Evolutionary conservation across 2,113 vertebrate species (phyloP).

Genomic region (Pterocles gutturalis): DNA sequence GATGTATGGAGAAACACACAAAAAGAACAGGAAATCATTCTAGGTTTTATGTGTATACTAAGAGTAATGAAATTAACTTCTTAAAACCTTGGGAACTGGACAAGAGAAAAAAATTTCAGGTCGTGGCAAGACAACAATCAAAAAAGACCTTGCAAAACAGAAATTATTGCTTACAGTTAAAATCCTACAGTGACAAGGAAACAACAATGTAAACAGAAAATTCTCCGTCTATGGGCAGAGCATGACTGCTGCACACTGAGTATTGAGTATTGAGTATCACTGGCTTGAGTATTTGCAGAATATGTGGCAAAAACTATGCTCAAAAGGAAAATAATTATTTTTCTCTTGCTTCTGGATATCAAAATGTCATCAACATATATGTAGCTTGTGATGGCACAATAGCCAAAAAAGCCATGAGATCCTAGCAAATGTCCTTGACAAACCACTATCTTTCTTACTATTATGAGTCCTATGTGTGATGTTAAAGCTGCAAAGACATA

Average conservation of each 20-base stretch:
- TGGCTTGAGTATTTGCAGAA: not conserved
- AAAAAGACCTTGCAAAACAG: not conserved
- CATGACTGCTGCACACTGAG: not conserved
- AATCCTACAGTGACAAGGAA: not conserved
- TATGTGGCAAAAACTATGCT: not conserved
- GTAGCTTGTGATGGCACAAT: not conserved
- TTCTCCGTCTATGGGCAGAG: not conserved
- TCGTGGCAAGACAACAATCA: not conserved
- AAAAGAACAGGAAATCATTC: not conserved
- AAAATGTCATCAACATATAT: not conserved
- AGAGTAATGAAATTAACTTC: not conserved
- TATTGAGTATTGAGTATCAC: too few species aligned
- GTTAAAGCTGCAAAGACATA: not conserved
- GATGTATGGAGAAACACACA: not conserved
- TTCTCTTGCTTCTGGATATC: not conserved
- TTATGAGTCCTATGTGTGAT: not conserved
- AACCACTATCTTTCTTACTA: not conserved
- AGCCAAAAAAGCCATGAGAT: not conserved
- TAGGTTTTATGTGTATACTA: not conserved
- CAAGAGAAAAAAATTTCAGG: not conserved
- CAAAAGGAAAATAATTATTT: not conserved
- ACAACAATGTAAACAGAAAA: not conserved
- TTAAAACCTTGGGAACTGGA: not conserved
- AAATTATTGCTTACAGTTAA: not conserved
- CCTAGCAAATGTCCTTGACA: not conserved